Evolutionary conservation across 2,113 vertebrate genomes (phyloP), one percentile per base, ranked within the genome.

Genomic region (Eublepharis macularius): DNA sequence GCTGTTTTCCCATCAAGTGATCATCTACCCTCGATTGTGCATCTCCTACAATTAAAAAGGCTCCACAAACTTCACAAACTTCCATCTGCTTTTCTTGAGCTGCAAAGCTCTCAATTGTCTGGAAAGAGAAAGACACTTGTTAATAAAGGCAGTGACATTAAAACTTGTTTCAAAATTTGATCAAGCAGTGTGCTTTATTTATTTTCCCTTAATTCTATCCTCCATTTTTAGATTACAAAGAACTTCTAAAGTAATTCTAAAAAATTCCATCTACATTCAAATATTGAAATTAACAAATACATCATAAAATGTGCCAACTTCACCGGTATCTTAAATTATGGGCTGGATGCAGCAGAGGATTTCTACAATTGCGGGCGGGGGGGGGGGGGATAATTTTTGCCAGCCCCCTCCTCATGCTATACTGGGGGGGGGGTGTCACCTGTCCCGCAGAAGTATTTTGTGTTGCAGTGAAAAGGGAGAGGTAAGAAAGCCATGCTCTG

Each of bases 1-100:
- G 99, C 87, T 99, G 99, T 89, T 99, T 99, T 90, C 99, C 99
- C 99, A 99, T 99, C 93, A 99, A 96, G 92, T 99, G 99, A 93
- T 99, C 99, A 57, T 99, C 98, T 91, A 99, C 98, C 68, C 98
- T 94, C 87, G 98, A 99, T 93, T 99, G 99, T 68, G 99, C 98
- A 78, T 99, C 99, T 74, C 99, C 98, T 75, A 99, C 98, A 68
- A 99, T 99, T 92, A 99, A 97, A 94, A 99, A 99, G 78, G 99
- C 99, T 88, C 99, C 99, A 88, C 99, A 99, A 60, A 99, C 99
- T 96, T 99, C 98, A 91, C 99, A 99, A 89, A 99, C 99, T 96
- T 99, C 99, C 99, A 99, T 99, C 93, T 99, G 98, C 94, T 99
- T 99, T 96, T 99, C 99, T 93, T 99, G 99, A 76, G 98, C 98